These are phyloP conservation scores for Gallinago paraguaiae DNA, from an alignment of 2,113 vertebrate species.

Conservation along the genomic window DNA sequence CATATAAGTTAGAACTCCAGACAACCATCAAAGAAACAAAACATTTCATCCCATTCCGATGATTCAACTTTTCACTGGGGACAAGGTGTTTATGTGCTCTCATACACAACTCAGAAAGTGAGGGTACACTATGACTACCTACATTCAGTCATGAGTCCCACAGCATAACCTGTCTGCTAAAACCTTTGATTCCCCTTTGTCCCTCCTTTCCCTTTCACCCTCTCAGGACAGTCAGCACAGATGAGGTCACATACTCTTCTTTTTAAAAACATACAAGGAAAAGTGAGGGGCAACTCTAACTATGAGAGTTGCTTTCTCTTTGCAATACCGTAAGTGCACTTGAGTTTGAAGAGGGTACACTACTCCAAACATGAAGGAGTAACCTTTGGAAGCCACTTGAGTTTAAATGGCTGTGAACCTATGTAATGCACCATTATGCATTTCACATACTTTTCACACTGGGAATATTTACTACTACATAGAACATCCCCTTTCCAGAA, in stretches of 20 bases:
- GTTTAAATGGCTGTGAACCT: background rate
- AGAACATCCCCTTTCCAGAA: background rate
- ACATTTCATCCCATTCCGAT: background rate
- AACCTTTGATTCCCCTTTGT: background rate
- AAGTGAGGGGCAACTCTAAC: background rate
- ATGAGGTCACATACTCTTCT: background rate
- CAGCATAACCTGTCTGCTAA: background rate
- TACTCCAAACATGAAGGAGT: background rate
- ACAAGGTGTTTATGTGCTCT: fast-evolving
- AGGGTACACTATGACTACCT: background rate
- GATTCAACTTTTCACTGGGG: background rate
- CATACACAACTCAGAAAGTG: background rate
- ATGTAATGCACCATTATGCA: background rate
- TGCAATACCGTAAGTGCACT: background rate
- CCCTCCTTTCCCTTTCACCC: background rate
- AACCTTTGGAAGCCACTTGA: background rate
- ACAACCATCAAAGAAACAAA: background rate
- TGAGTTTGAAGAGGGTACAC: background rate
- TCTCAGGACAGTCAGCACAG: background rate
- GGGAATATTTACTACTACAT: background rate
- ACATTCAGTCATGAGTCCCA: fast-evolving
- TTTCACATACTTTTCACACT: background rate
- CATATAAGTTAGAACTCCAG: background rate
- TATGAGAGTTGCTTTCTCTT: background rate
- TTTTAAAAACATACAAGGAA: background rate